These are phyloP conservation scores for Lipophrys pholis DNA, from an alignment of 2,113 vertebrate species.

Conservation along the genomic window DNA sequence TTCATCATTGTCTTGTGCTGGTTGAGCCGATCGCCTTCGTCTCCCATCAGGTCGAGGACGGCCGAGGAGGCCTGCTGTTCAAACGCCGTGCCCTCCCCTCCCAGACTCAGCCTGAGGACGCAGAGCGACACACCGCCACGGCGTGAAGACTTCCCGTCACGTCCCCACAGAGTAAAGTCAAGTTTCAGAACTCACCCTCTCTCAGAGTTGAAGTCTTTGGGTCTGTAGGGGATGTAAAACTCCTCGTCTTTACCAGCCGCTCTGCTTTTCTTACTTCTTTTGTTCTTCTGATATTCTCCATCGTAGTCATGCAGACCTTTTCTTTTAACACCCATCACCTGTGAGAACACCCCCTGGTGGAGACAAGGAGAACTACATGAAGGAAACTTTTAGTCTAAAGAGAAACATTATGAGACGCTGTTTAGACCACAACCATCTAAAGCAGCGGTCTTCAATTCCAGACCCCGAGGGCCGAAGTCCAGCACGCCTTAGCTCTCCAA, in stretches of 20 bases:
- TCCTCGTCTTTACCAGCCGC: constrained; percentile 78
- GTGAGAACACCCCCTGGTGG: constrained; percentile 87
- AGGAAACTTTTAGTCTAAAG: too few species aligned
- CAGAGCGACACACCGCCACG: not conserved
- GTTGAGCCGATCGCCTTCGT: constrained; percentile 83
- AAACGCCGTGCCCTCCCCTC: constrained; percentile 82
- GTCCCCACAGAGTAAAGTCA: not conserved
- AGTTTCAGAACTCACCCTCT: constrained; percentile 84
- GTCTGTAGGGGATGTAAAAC: constrained; percentile 92
- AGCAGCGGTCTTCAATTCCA: too few species aligned
- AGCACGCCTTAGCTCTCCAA: too few species aligned
- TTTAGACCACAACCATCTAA: too few species aligned
- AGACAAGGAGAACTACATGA: constrained; percentile 8
- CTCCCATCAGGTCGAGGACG: constrained; percentile 91
- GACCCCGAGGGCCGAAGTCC: too few species aligned
- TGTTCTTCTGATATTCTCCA: constrained; percentile 68
- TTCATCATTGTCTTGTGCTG: constrained; percentile 87
- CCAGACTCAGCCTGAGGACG: constrained; percentile 84
- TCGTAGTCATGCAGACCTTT: constrained; percentile 48
- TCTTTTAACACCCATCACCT: constrained; percentile 84
- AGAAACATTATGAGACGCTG: too few species aligned
- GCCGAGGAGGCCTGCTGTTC: constrained; percentile 92
- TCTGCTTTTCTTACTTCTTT: constrained; percentile 73
- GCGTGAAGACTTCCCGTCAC: not conserved
- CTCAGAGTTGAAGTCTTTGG: constrained; percentile 95